Base-by-base conservation (phyloP, 2,888 invertebrate species). In the Melikaiella ostensackeni region DNA sequence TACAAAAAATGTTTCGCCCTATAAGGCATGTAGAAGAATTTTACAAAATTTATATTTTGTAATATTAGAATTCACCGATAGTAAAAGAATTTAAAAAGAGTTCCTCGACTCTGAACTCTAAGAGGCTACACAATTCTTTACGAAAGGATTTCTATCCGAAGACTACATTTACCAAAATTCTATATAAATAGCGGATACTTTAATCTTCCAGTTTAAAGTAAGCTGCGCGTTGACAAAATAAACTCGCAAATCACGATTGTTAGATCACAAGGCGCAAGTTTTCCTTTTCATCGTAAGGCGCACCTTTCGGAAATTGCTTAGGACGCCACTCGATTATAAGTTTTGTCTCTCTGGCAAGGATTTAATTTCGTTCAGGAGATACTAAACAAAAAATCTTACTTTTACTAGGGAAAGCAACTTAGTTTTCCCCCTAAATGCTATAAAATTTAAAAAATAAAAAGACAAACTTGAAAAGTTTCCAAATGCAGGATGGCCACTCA, bases 61-160 rank as follows among this genome's bases (percentile, higher is more conserved):
- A 9, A 50, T 1, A 9, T n/a, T 50, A 50, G n/a, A 57, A 4
- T 57, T 5, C 11, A 13, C 13, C 24, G 4, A 57, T 21, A 57
- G 57, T 57, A 57, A 57, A 57, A 57, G 9, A 57, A 24, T 24
- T 21, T 11, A 24, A 57, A 21, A 8, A 57, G 24, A 38, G 13
- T 50, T 50, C 50, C 0, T 13, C 9, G 21, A 57, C 24, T 57
- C 57, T 11, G 11, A 21, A n/a, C n/a, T 24, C n/a, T 57, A 57
- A 50, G 57, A 57, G 57, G 24, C 24, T 57, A 24, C 1, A 57
- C 24, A 13, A 57, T 66, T 46, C 16, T 70, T 27, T 50, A 50
- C 24, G 46, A 70, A 70, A 33, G 27, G 42, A 50, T 70, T 16
- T 50, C 70, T 70, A 70, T 70, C 70, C 70, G 70, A 70, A 9